Base-by-base conservation (phyloP, 2,113 vertebrate genomes). In the Calidris pugnax region DNA sequence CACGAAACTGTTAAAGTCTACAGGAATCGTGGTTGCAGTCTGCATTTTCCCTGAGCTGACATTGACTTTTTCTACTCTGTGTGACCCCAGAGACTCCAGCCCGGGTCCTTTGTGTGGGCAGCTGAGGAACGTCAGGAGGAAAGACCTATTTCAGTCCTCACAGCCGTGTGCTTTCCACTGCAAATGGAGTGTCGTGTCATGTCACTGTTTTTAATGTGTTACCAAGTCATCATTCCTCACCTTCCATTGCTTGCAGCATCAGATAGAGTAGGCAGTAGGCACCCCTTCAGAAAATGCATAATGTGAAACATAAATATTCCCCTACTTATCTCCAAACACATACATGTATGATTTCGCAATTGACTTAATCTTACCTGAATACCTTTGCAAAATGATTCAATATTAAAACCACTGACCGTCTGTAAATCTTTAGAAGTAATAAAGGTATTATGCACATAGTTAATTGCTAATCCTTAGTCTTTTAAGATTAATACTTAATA, bases 181-280 rank as follows among this genome's bases (percentile, higher is more conserved):
- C 93, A 97, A 96, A 27, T 43, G 72, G 72, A 86, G 19, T 5
- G 0, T 60, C 1, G 0, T 56, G 30, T 72, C 7, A 1, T 30
- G 57, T 37, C 1, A 1, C 39, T 56, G 67, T 56, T 92, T 78
- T 85, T 69, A 72, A 37, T 33, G 79, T 51, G 72, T 73, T 80
- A 86, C 57, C 57, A 76, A 64, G 78, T 88, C 45, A 68, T 88
- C 79, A 14, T 64, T 92, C 79, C 53, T 92, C 67, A 57, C 55
- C 62, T 53, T 92, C 27, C 14, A 16, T 24, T 74, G 68, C 69
- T 75, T 75, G 32, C 41, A 81, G 3, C 69, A 48, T 50, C 53
- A 69, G 57, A 43, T 63, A 24, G 45, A 57, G 32, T 57, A 79
- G 78, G 74, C 1, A 1, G 41, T 35, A 85, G 43, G 37, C 57